These are phyloP conservation scores for Amphiduros pacificus DNA, from an alignment of 2,888 invertebrate genomes.

Conservation along the genomic window DNA sequence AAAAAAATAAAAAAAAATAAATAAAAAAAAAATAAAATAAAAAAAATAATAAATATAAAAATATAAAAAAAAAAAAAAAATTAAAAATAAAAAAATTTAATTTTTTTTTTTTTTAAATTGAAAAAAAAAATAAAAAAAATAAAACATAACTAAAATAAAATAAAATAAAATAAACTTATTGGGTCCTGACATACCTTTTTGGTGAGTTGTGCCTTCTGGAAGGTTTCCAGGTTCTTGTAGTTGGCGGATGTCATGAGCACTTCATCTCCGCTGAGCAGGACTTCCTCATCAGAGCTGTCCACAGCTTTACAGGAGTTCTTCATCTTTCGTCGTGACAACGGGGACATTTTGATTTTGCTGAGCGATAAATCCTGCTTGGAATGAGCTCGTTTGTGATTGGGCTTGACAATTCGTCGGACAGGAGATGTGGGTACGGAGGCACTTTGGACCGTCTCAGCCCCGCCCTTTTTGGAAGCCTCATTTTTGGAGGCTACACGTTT, in stretches of 20 bases:
- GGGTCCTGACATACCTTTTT: conserved; percentile 49
- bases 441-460: conserved; percentile 33
- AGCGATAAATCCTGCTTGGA: conserved; percentile 41
- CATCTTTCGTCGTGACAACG: conserved; percentile 38
- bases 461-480: conserved; percentile 4
- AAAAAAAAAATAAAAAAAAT: no score
- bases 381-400: conserved; percentile 29
- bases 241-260: conserved; percentile 40
- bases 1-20: no score
- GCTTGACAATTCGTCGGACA: conserved; percentile 40
- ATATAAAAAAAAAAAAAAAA: no score
- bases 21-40: no score
- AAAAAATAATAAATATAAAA: no score
- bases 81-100: no score
- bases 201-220: conserved; percentile 55
- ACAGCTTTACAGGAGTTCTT: conserved; percentile 20
- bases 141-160: no score
- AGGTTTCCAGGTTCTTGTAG: conserved; percentile 52
- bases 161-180: no score
- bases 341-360: conserved; percentile 38
- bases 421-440: conserved; percentile 54
- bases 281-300: conserved; percentile 45
- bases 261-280: conserved; percentile 33
- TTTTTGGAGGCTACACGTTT: conserved; percentile 28
- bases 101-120: no score